Conservation (phyloP, 2,113 vertebrate genomes). For the Pterophyllum scalare region DNA sequence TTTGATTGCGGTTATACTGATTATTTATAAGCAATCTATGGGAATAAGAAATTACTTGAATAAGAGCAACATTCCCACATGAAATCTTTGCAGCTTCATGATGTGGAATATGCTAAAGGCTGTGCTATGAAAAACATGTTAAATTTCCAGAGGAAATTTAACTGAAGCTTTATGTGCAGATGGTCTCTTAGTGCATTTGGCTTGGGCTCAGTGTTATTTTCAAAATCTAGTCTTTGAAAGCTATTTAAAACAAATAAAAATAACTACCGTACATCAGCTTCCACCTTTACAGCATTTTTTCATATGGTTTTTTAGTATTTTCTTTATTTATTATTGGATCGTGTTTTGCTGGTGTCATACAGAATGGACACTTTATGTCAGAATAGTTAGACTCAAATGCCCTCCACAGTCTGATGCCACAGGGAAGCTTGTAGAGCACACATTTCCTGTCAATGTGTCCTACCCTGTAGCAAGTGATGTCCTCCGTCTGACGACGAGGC, state of each 20-base stretch:
- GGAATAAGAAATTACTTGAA: not conserved
- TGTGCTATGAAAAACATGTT: not conserved
- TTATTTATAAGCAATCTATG: not conserved
- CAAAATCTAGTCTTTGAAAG: not conserved
- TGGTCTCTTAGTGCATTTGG: not conserved
- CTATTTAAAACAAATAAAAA: not conserved
- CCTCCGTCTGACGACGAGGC: constrained; percentile 40
- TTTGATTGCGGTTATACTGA: not conserved
- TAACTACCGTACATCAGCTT: not conserved
- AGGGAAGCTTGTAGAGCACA: constrained; percentile 36
- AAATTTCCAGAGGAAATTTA: not conserved
- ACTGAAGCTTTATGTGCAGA: not conserved
- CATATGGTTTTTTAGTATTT: accelerated
- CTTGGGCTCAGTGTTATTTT: not conserved
- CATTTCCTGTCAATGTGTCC: constrained; percentile 23
- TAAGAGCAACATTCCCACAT: accelerated
- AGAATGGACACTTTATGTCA: not conserved
- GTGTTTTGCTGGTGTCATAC: not conserved
- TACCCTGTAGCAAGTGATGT: constrained; percentile 47
- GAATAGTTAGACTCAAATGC: not conserved
- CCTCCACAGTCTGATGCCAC: constrained; percentile 22
- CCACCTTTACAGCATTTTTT: not conserved
- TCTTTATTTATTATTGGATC: not conserved
- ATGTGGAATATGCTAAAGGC: not conserved
- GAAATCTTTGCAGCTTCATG: not conserved